Evolutionary conservation across 2,888 invertebrate genomes (phyloP), one percentile per base, ranked within the genome.

Genomic region (Leptinotarsa peninsularis): DNA sequence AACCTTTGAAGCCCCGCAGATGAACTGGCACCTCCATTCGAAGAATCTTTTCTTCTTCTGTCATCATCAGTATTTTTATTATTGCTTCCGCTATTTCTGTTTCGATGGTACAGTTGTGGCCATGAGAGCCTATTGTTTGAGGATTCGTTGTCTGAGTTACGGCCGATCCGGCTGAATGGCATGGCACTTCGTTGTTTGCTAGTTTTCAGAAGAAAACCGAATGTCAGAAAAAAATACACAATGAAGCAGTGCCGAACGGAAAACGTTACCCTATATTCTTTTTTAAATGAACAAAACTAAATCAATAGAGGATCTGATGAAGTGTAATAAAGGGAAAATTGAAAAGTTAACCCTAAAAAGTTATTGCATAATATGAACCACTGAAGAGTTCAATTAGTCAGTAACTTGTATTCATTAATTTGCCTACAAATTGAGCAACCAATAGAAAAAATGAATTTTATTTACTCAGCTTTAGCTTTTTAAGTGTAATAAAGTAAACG

Each of bases 1-100:
- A 91, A 88, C 88, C 91, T 89, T 89, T 92, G 92, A 83, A 92
- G 89, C 81, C 86, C 87, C 52, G 85, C 86, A 15, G 90, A 89
- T 80, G 88, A 86, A 66, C 90, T 85, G 76, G 89, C 89, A 73
- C 82, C 81, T 60, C 81, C 82, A n/a, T 82, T 83, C 23, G 80
- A 76, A 18, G 84, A 82, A 63, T 88, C 87, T 83, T 87, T 87
- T 70, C 87, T 84, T 78, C 86, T 83, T 83, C 89, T 88, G 81
- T 90, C 90, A 60, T 90, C 89, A 83, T 89, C 89, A 60, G 84
- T 84, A 73, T 82, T 84, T 83, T 88, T 87, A 79, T 87, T 82
- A 70, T 76, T 79, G 69, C 76, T 76, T 50, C 80, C 75, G 63
- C 75, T 79, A 63, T 78, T 79, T 71, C 81, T 77, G 74, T 82